These are phyloP conservation scores for Trinorchestia longiramus DNA, from an alignment of 1,140 invertebrate species.

Conservation along the genomic window DNA sequence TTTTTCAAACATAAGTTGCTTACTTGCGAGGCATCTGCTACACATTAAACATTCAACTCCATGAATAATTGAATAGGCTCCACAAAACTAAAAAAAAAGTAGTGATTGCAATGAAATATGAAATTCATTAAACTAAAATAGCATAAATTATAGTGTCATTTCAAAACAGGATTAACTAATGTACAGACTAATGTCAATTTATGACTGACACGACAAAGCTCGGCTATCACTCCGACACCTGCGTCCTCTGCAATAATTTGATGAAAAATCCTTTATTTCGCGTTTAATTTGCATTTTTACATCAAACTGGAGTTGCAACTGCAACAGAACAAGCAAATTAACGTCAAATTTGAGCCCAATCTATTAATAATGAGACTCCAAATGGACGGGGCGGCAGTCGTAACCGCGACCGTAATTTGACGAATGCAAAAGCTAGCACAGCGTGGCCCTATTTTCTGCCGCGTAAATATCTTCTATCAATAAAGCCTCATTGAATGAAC, in stretches of 20 bases:
- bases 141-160: background rate
- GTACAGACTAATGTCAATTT: background rate
- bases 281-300: constrained; percentile 45
- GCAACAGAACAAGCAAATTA: constrained; percentile 42
- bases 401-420: background rate
- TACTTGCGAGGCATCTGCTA: no score
- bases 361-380: constrained; percentile 38
- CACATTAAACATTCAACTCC: background rate
- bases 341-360: constrained; percentile 1
- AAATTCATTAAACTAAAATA: background rate
- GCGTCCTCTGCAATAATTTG: background rate
- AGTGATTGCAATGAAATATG: background rate
- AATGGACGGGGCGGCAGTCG: constrained; percentile 21
- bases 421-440: background rate
- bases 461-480: background rate
- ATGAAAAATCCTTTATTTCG: background rate
- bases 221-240: background rate
- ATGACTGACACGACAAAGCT: background rate
- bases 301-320: constrained; percentile 4
- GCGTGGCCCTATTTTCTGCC: background rate
- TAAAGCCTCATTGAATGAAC: background rate
- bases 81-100: background rate
- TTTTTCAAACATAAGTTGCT: background rate
- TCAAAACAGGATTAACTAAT: background rate
- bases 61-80: background rate